Evolutionary conservation across 2,888 invertebrate species (phyloP), one percentile per base, ranked within the genome.

Genomic region (Dusona sp.): DNA sequence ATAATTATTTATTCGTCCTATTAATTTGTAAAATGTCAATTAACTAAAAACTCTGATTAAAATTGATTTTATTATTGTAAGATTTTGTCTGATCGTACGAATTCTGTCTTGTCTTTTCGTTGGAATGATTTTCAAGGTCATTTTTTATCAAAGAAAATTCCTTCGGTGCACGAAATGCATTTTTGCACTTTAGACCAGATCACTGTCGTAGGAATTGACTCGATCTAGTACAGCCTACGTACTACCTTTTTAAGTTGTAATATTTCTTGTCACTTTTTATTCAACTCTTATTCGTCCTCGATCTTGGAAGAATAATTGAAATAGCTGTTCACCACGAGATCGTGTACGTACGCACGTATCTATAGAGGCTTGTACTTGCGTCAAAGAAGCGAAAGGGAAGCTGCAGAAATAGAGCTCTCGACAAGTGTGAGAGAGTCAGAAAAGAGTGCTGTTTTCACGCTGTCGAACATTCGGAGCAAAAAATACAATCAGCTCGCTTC

Each of bases 341-440:
- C 72, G 51, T 38, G 16, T 74, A 57, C 57, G 54, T 51, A 51
- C 33, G 33, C 19, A 51, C 29, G 51, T 72, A 51, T 29, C 61
- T 61, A 61, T 16, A 29, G 29, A 16, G 25, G 25, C 36, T 25
- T 22, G 67, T 74, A 57, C 38, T 72, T 72, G 33, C 72, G 72
- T 72, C 75, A 57, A 61, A 29, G 64, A 75, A 38, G 36, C 79
- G 79, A 79, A 78, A 78, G 64, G 36, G 61, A 54, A 74, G 74
- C 38, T 33, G 1, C 42, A 13, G 29, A 29, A 48, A 70, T 33
- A 8, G n/a, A 45, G 48, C 72, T 51, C 33, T 11, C n/a, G 33
- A 25, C 33, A 13, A 38, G 29, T 36, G 25, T n/a, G 42, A 38
- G 79, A 72, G 72, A 51, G 57, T n/a, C 38, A 42, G 68, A 68